Conservation (phyloP, 1,140 invertebrate genomes). For the Steinernema feltiae region DNA sequence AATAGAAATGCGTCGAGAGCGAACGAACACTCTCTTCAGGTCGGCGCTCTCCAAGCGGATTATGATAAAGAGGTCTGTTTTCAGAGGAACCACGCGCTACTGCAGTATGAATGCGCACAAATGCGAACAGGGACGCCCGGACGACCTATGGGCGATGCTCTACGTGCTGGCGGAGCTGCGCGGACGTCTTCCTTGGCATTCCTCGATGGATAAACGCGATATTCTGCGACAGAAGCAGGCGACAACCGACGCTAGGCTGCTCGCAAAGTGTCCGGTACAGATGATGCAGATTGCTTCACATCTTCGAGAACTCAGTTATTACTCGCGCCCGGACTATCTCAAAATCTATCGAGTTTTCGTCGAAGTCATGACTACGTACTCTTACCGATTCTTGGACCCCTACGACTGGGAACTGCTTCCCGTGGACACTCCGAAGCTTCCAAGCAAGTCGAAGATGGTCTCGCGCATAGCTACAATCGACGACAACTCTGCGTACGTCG, state of each 20-base stretch:
- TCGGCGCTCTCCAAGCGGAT: slow-evolving; percentile 4
- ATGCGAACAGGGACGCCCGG: slow-evolving; percentile 66
- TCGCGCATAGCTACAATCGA: neutral
- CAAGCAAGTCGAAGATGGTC: neutral
- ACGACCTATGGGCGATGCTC: slow-evolving; percentile 96
- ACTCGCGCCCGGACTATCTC: slow-evolving; percentile 40
- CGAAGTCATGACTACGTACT: slow-evolving; percentile 34
- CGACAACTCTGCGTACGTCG: neutral
- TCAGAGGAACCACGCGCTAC: slow-evolving; percentile 92
- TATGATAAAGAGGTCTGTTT: slow-evolving; percentile 57
- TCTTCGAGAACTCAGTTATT: slow-evolving; percentile 37
- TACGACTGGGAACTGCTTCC: slow-evolving; percentile 33
- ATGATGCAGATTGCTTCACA: slow-evolving; percentile 31
- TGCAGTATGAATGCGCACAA: slow-evolving; percentile 98
- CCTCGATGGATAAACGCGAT: slow-evolving; percentile 32
- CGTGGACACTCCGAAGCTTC: too few species aligned
- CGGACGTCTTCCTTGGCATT: slow-evolving; percentile 85
- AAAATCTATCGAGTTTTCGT: slow-evolving; percentile 26
- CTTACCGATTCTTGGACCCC: slow-evolving; percentile 18
- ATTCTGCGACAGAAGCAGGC: slow-evolving; percentile 29
- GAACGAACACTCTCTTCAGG: slow-evolving; percentile 71
- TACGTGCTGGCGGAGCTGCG: slow-evolving; percentile 99
- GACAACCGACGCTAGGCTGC: slow-evolving; percentile 28
- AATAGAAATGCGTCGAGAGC: slow-evolving; percentile 83
- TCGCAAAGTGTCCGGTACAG: slow-evolving; percentile 39